These are phyloP conservation scores for Prosopocoilus inquinatus DNA, from an alignment of 2,888 invertebrate species.

Conservation along the genomic window DNA sequence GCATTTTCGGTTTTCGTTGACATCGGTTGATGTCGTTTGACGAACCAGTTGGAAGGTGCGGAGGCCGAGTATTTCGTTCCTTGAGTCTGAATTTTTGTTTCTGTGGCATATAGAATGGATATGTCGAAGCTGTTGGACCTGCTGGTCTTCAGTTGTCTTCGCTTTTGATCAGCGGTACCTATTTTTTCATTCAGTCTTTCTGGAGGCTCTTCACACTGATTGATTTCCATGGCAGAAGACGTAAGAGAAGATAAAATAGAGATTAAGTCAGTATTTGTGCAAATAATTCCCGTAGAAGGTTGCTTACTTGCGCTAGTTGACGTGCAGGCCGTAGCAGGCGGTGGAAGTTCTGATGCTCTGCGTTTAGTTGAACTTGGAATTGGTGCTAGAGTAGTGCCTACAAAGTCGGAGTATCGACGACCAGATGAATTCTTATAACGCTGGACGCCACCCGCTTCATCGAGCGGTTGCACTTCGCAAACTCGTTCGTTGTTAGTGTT, in stretches of 20 bases:
- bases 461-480: slow-evolving; percentile 78
- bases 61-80: slow-evolving; percentile 29
- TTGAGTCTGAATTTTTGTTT: slow-evolving; percentile 43
- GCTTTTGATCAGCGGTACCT: slow-evolving; percentile 51
- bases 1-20: slow-evolving; percentile 53
- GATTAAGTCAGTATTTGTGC: slow-evolving; percentile 78
- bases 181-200: slow-evolving; percentile 29
- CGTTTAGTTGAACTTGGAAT: slow-evolving; percentile 58
- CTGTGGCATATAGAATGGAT: slow-evolving; percentile 63
- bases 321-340: slow-evolving; percentile 48
- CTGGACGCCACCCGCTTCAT: slow-evolving; percentile 60
- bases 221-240: slow-evolving; percentile 78
- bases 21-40: slow-evolving; percentile 75
- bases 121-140: slow-evolving; percentile 85
- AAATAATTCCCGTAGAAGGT: slow-evolving; percentile 63
- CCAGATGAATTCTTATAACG: slow-evolving; percentile 53
- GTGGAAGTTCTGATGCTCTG: slow-evolving; percentile 74
- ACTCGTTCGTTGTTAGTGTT: slow-evolving; percentile 74
- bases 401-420: slow-evolving; percentile 73
- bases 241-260: slow-evolving; percentile 77
- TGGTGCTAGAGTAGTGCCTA: slow-evolving; percentile 60
- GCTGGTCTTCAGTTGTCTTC: slow-evolving; percentile 63
- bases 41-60: slow-evolving; percentile 68
- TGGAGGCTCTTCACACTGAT: slow-evolving; percentile 59
- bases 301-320: slow-evolving; percentile 43